Evolutionary conservation across 2,888 invertebrate genomes (phyloP).

Genomic region (Apodemia hepburni): DNA sequence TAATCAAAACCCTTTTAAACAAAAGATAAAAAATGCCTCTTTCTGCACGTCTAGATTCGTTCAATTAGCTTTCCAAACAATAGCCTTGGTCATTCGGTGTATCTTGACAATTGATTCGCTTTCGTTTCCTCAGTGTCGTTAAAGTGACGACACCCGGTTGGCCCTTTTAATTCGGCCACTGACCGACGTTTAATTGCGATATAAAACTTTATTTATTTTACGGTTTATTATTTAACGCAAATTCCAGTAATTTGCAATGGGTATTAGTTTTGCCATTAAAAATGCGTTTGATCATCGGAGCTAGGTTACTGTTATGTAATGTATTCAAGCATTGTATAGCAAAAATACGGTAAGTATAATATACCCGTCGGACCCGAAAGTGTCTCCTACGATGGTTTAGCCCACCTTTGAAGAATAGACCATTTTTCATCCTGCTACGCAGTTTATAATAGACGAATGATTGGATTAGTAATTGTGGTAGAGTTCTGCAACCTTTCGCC

Average conservation of each 20-base stretch:
- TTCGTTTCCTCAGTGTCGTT: conserved; percentile 52
- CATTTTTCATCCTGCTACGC: no score
- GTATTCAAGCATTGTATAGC: no score
- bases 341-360: no score
- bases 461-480: no score
- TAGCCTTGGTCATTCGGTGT: conserved; percentile 72
- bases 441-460: no score
- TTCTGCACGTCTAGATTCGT: no score
- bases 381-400: no score
- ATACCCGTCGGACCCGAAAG: no score
- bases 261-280: neutral
- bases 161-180: conserved; percentile 47
- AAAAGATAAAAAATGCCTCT: no score
- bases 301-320: neutral
- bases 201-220: conserved; percentile 10
- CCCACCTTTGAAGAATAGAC: no score
- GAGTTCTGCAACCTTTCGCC: no score
- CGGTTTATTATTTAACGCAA: neutral
- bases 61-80: conserved; percentile 60
- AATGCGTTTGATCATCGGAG: neutral
- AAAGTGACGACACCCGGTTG: conserved; percentile 59
- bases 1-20: no score
- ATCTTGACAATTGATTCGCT: conserved; percentile 70
- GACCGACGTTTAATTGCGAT: conserved; percentile 16
- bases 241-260: conserved; percentile 4